Conservation (phyloP, 2,113 vertebrate species). For the Chaetops frenatus region DNA sequence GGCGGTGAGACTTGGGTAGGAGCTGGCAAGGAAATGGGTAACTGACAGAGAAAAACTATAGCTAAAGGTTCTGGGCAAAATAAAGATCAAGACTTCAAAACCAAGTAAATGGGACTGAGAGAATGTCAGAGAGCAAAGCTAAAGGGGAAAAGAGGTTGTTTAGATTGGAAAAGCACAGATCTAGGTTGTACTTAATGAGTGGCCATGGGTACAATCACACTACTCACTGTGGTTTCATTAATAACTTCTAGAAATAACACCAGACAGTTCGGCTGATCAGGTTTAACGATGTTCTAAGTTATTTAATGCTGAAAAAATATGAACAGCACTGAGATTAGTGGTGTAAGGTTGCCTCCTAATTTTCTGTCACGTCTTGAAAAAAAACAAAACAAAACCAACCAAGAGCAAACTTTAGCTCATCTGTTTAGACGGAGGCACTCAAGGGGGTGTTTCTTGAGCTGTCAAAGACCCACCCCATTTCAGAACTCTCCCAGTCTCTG, state of each 20-base stretch:
- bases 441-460: not conserved
- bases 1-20: not conserved
- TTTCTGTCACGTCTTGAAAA: not conserved
- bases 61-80: not conserved
- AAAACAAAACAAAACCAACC: not conserved
- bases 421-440: not conserved
- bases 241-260: not conserved
- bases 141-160: not conserved
- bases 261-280: not conserved
- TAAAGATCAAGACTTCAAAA: not conserved
- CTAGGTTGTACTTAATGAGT: accelerated
- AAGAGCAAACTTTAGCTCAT: not conserved
- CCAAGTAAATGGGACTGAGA: not conserved
- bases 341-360: not conserved
- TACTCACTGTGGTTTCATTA: not conserved
- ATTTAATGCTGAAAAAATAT: not conserved
- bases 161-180: not conserved
- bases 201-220: not conserved
- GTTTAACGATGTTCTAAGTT: not conserved
- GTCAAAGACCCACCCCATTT: not conserved
- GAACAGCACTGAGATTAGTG: not conserved
- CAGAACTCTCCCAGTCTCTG: not conserved
- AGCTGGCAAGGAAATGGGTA: not conserved
- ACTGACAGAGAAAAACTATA: not conserved
- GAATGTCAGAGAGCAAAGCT: not conserved